Evolutionary conservation across 2,113 vertebrate genomes (phyloP).

Genomic region (Tychaedon coryphoeus): DNA sequence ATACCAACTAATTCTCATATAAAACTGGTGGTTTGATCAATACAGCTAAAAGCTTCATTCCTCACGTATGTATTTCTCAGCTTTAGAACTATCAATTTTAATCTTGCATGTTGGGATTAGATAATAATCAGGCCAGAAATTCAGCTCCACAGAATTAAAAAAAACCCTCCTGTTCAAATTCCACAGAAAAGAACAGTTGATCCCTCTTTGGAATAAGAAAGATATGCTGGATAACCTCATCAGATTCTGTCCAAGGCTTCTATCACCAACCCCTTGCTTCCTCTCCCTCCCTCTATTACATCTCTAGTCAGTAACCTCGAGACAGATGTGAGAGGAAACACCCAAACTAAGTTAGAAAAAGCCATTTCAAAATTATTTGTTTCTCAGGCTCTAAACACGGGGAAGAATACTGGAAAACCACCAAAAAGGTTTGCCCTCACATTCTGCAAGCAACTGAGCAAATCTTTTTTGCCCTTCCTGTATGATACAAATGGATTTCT

Average conservation of each 20-base stretch:
- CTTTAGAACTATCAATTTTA: conserved; percentile 20
- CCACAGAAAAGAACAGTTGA: background rate
- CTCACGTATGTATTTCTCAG: background rate
- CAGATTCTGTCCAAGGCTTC: background rate
- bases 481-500: background rate
- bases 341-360: background rate
- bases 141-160: background rate
- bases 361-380: background rate
- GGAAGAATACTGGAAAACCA: background rate
- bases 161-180: background rate
- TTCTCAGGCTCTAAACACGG: background rate
- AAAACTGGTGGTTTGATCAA: conserved; percentile 46
- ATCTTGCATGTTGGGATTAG: background rate
- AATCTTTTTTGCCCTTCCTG: background rate
- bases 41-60: conserved; percentile 24
- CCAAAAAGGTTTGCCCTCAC: background rate
- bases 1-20: conserved; percentile 33
- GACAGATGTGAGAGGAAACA: background rate
- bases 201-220: background rate
- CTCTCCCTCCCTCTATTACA: background rate
- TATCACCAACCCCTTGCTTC: background rate
- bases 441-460: background rate
- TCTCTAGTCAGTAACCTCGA: background rate
- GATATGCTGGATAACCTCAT: background rate
- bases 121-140: background rate